Base-by-base conservation (phyloP, 1,140 invertebrate species). In the Lepidostoma basale region DNA sequence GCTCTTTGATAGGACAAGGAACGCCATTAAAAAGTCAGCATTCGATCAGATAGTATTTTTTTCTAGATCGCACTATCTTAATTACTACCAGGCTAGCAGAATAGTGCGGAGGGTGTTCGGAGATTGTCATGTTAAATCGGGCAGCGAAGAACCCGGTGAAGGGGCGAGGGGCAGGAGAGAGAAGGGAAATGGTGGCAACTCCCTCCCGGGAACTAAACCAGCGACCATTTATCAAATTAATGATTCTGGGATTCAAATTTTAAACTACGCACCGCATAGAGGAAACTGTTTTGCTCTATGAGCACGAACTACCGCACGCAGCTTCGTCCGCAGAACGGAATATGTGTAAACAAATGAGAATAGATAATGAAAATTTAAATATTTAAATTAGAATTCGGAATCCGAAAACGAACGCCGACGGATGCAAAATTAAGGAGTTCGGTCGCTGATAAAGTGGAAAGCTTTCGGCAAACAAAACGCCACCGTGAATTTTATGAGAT, bases 201-300 rank as follows among this genome's bases (percentile, higher is more conserved):
- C 26, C 65, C 68, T 42, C 36, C 49, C 60, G 60, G 62, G 58
- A 68, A 67, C 59, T 54, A 70, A 72, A 52, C 70, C 68, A 66
- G 52, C 59, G 63, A 68, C 74, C 76, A 78, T 78, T 77, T 77
- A 76, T 78, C 77, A 78, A 74, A 75, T 74, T 77, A 77, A 77
- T 76, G 77, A 77, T 74, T 73, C 72, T 63, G 73, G 74, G 73
- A 76, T 76, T 73, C 72, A 72, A 77, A 76, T 76, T 76, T 74
- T 72, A 74, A 74, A 74, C 71, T 71, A 79, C 81, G 70, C 67
- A 66, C 66, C 62, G 80, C 81, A 79, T 45, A 66, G 68, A 70
- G 68, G 63, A 66, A 70, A 47, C 68, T 69, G 68, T 66, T 65
- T 62, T 33, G 52, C 28, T 56, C 52, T 56, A 56, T 33, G 28